A percentile compares a stretch with the other conserved stretches of the same genome.
These are phyloP conservation scores for Capra hircus DNA, from an alignment of 2,113 vertebrate genomes.

Conservation along the genomic window DNA sequence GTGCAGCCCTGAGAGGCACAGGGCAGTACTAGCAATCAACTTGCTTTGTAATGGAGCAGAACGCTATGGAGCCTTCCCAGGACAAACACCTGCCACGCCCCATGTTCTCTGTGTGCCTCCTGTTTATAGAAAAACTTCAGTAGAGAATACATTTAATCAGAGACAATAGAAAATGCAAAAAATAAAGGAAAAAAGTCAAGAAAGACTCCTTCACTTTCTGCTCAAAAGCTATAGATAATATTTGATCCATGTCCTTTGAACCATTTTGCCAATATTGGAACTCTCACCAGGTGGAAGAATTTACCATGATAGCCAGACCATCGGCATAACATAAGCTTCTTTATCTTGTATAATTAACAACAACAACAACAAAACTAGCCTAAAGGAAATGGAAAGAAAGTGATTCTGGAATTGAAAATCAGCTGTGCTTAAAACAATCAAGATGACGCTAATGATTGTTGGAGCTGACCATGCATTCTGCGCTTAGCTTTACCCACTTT, in stretches of 20 bases:
- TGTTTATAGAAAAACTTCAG: background rate
- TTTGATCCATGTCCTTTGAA: background rate
- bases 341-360: background rate
- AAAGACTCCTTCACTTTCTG: background rate
- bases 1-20: background rate
- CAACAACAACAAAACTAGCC: background rate
- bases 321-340: background rate
- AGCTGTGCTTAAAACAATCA: background rate
- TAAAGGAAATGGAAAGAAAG: background rate
- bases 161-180: background rate
- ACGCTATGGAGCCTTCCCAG: background rate
- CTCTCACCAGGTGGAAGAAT: background rate
- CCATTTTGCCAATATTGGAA: background rate
- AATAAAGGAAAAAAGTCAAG: background rate
- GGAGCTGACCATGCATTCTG: background rate
- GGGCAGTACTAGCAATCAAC: fast-evolving
- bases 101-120: background rate
- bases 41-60: background rate
- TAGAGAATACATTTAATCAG: background rate
- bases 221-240: background rate
- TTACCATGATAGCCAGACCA: background rate
- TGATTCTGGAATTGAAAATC: background rate
- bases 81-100: background rate
- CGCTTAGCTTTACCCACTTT: fast-evolving
- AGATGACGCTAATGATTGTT: fast-evolving